Evolutionary conservation across 2,797 vertebrate species (phyloP).

Genomic region (Gymnocypris eckloni): DNA sequence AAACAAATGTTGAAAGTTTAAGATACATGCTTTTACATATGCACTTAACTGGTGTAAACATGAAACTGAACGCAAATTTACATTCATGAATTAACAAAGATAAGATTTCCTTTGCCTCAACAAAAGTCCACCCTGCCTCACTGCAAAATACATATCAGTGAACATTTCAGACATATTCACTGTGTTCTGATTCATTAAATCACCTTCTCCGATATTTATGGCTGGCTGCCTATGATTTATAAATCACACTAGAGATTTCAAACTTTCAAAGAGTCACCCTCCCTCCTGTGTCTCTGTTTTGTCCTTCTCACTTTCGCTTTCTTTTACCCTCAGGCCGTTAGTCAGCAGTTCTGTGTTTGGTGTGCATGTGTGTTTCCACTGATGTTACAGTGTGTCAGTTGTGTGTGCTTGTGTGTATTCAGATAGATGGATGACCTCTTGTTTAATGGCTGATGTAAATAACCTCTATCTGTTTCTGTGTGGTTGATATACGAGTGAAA

Average conservation of each 20-base stretch:
- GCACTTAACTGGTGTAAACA: background rate
- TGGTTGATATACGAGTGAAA: slow-evolving; percentile 39
- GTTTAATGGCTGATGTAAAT: slow-evolving; percentile 33
- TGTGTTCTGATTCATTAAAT: slow-evolving; percentile 18
- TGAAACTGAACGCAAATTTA: background rate
- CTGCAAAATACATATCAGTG: background rate
- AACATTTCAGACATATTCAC: background rate
- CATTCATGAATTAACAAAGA: background rate
- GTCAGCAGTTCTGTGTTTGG: slow-evolving; percentile 38
- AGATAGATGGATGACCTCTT: slow-evolving; percentile 29
- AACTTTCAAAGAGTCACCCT: slow-evolving; percentile 36
- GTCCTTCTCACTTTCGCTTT: slow-evolving; percentile 24
- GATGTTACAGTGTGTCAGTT: slow-evolving; percentile 9
- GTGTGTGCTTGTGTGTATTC: slow-evolving; percentile 19
- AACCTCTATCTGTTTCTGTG: slow-evolving; percentile 28
- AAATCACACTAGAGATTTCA: slow-evolving; percentile 20
- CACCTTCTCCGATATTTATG: background rate
- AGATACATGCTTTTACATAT: background rate
- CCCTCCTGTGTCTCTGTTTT: slow-evolving; percentile 17
- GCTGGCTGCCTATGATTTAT: slow-evolving; percentile 22
- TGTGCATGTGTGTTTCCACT: slow-evolving; percentile 20
- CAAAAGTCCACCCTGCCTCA: background rate
- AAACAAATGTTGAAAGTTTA: background rate
- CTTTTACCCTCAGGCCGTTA: slow-evolving; percentile 5
- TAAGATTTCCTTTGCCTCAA: background rate